Evolutionary conservation across 2,888 invertebrate species (phyloP), one percentile per base, ranked within the genome.

Genomic region (Cremastinae sp.): DNA sequence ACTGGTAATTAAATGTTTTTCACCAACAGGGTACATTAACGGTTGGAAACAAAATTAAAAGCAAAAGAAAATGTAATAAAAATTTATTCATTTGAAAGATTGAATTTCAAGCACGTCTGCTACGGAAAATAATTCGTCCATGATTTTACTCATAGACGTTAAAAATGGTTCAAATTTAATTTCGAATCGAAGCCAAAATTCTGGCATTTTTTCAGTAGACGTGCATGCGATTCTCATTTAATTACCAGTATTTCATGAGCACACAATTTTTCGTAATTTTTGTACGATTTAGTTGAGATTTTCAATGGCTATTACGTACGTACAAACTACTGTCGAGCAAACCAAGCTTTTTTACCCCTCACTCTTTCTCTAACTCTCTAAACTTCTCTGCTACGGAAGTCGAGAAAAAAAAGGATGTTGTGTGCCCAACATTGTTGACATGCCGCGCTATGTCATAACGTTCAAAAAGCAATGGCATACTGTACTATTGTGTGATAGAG

Each of bases 401-500:
- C 14, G 7, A 58, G 41, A 55, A 5, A 59, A 59, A 59, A 41
- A 16, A 70, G 35, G 37, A 71, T 56, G 71, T 66, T 49, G 74
- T 74, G 69, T 75, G 28, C 28, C 28, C 74, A 65, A 65, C 75
- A 59, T 75, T 74, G 65, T 56, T 68, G 69, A 74, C 73, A 65
- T 79, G 75, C 75, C 77, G 79, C 79, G 70, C 74, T 78, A 79
- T 71, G 78, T 75, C 75, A 75, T 72, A 80, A 47, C 71, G 77
- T 74, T 74, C 74, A 74, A 79, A 28, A 75, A 78, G 65, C 74
- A 79, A 80, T 78, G 79, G 74, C 78, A 75, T 79, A 79, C 72
- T 81, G 80, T 81, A 84, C 79, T 85, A 85, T 83, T 84, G 83
- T 86, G 85, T 86, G 85, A 83, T 83, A 84, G 82, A 82, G 78